Conservation (phyloP, 2,113 vertebrate species). For the Microcebus ravelobensis region DNA sequence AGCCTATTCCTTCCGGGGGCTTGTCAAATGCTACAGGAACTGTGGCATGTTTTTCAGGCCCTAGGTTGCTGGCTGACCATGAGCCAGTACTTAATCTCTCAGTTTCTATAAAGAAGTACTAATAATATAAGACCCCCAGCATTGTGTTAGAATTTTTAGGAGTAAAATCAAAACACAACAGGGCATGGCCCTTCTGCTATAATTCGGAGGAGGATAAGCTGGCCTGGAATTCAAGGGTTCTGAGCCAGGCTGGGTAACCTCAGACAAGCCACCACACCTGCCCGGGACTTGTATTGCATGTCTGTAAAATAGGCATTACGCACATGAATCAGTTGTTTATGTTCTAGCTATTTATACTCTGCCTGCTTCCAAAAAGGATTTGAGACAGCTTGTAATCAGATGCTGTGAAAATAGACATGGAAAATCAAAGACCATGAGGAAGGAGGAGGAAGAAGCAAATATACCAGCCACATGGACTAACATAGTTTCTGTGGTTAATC, state of each 20-base stretch:
- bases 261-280: constrained; percentile 71
- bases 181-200: neutral
- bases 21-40: neutral
- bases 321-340: constrained; percentile 77
- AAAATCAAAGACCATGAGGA: constrained; percentile 77
- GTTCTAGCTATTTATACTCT: constrained; percentile 74
- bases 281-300: constrained; percentile 44
- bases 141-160: neutral
- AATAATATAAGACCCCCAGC: neutral
- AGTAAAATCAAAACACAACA: constrained; percentile 5
- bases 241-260: constrained; percentile 44
- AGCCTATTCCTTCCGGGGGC: neutral
- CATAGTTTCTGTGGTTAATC: constrained; percentile 71
- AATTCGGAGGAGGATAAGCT: neutral
- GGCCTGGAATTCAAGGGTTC: constrained; percentile 4
- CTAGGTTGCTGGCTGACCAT: neutral
- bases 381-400: constrained; percentile 80
- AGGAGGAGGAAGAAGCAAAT: constrained; percentile 69
- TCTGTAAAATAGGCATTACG: constrained; percentile 70
- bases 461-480: constrained; percentile 46
- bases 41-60: neutral
- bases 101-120: neutral
- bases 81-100: neutral
- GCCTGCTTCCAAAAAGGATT: constrained; percentile 76
- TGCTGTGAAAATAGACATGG: constrained; percentile 79